Evolutionary conservation across 2,888 invertebrate species (phyloP), one percentile per base, ranked within the genome.

Genomic region (Cephus rjabovi): DNA sequence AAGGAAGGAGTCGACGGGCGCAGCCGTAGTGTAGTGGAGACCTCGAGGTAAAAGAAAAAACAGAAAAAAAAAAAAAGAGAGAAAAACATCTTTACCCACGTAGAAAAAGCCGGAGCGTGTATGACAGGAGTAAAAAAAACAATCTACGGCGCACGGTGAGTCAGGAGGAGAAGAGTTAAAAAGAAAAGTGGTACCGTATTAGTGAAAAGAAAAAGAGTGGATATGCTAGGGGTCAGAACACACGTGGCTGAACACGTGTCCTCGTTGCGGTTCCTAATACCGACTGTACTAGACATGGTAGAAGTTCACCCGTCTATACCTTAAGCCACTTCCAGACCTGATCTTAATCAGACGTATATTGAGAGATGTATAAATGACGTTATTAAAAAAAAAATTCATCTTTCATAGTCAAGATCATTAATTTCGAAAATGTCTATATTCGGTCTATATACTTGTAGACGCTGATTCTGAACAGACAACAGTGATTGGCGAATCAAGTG

Each of bases 181-280:
- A 70, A 76, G 33, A 79, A 40, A 15, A 40, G 15, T 40, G 15
- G 40, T 15, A 40, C 40, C 40, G 40, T 40, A 40, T 40, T 40
- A 15, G 40, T 40, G 40, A 40, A 74, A 79, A 69, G 56, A 76
- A 74, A 71, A 70, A 79, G 33, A 70, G 73, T 74, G 77, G 40
- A 40, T 40, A 15, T 40, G 74, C 75, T 79, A 78, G 69, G 80
- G 79, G 79, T 77, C 78, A 81, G 77, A 74, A 78, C 76, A 81
- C 82, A 83, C 82, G 82, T 83, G 82, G 80, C 79, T 79, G 84
- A 86, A 89, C 89, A 89, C 89, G 89, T 89, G 89, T 89, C 87
- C 85, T 79, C 76, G 80, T 15, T 79, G 79, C 77, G 77, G 76
- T 80, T 80, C 81, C 81, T 83, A 71, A 33, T 12, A 33, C 12